Percentiles rank a stretch among this genome's conserved stretches.
Conservation (phyloP, 2,888 invertebrate genomes). For the Notodonta ziczac region DNA sequence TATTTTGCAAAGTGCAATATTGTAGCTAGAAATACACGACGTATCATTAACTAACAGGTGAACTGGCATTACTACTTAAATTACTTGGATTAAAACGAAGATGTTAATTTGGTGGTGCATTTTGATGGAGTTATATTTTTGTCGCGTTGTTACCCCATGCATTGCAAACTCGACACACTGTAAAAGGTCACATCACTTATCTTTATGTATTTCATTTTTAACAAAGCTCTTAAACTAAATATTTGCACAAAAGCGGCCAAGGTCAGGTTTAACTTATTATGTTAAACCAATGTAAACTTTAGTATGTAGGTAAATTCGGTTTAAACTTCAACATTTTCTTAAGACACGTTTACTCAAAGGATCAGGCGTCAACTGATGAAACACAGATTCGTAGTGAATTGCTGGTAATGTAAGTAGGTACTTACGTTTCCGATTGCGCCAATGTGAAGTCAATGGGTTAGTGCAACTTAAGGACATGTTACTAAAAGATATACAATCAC, state of each 20-base stretch:
- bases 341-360: conserved; percentile 10
- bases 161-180: neutral
- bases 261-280: neutral
- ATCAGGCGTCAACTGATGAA: conserved; percentile 16
- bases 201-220: neutral
- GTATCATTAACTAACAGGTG: too few species aligned
- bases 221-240: neutral
- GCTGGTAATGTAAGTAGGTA: conserved; percentile 12
- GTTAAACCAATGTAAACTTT: too few species aligned
- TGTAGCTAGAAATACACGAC: too few species aligned
- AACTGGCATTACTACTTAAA: too few species aligned
- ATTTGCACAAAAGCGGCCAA: neutral
- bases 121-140: neutral
- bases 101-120: neutral
- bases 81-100: too few species aligned
- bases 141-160: neutral
- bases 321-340: neutral
- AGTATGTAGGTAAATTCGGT: too few species aligned
- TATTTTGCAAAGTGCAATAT: too few species aligned
- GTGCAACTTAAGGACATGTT: conserved; percentile 18
- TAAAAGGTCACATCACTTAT: neutral
- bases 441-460: conserved; percentile 20
- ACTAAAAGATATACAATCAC: neutral
- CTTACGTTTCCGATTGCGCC: conserved; percentile 21
- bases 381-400: conserved; percentile 19